Conservation (phyloP, 2,113 vertebrate species). For the Cavia aperea region DNA sequence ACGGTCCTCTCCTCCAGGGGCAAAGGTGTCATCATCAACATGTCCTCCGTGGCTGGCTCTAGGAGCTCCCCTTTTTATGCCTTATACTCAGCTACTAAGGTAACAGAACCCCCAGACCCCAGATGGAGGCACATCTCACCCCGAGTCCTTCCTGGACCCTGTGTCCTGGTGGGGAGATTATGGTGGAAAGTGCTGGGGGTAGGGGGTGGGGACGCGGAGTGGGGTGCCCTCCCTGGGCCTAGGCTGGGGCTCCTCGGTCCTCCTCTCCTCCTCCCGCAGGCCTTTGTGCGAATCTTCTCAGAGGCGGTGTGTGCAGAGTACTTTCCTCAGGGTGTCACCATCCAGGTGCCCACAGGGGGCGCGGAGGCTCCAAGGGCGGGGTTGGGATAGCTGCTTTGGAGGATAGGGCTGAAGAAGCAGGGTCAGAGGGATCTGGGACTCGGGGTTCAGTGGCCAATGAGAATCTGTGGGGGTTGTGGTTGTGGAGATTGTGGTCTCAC, state of each 20-base stretch:
- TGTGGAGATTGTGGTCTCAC: too few relatives aligned
- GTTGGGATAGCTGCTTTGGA: background rate
- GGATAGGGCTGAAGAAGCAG: background rate
- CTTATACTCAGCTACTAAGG: slow-evolving; percentile 35
- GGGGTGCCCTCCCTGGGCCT: background rate
- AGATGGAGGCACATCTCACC: background rate
- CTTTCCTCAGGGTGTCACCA: background rate
- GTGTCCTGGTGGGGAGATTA: too few relatives aligned
- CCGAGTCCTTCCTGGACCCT: background rate
- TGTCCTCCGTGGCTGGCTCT: background rate
- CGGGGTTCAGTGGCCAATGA: background rate
- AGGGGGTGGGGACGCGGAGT: background rate
- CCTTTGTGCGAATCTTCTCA: background rate
- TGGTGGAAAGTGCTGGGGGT: background rate
- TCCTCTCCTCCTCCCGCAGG: background rate
- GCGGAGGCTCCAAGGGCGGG: background rate
- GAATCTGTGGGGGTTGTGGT: background rate
- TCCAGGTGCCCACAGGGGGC: background rate
- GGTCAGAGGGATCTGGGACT: background rate
- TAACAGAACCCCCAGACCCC: background rate
- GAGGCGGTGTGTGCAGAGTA: background rate
- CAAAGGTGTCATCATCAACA: slow-evolving; percentile 55
- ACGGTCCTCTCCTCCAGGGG: background rate
- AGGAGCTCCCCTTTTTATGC: rapidly evolving
- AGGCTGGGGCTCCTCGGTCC: background rate